Base-by-base conservation (phyloP, 92 coral and sea anemone species). In the Scolanthus callimorphus region DNA sequence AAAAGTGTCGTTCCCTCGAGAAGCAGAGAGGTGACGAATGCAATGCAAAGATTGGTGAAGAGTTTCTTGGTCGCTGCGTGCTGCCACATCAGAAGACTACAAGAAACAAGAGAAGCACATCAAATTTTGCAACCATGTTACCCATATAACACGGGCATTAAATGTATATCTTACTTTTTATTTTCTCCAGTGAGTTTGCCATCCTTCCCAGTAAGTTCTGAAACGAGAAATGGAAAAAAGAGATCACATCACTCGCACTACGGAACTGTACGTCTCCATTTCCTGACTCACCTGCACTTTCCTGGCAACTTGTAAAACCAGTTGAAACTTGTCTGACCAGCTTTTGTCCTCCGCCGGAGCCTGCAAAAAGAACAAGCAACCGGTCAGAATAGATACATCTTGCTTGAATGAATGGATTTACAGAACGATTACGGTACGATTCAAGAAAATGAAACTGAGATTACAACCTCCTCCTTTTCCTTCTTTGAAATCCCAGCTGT, bases 311-410 rank as follows among this genome's bases (percentile, higher is more conserved):
- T 92, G 92, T 38, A 92, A 79, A 61, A 92, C 98, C 70, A 92
- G 75, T 27, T 92, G 98, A 74, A 92, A 92, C 71, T 76, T 92
- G 82, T 92, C 98, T n/a, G 92, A 84, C 98, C 96, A 92, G 26
- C 89, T 92, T 41, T 82, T 74, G 47, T 78, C 89, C 0, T 92
- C 98, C 8, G 79, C 50, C 2, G 74, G 38, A 2, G 78, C 2
- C 70, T 80, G n/a, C n/a, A 29, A 39, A 21, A 8, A n/a, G n/a
- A n/a, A n/a, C n/a, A n/a, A n/a, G n/a, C 6, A 13, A 52, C 17
- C n/a, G 2, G 51, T 12, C 44, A 31, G 8, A 26, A 21, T 9
- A 17, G 15, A 25, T 4, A 3, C 59, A 53, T 17, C 19, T 8
- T 31, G 9, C 9, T 13, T 15, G 26, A 22, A 3, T 53, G 26